Conservation (phyloP, 30 jellyfish, hydroid and myxozoan species). For the Rhopilema esculentum region DNA sequence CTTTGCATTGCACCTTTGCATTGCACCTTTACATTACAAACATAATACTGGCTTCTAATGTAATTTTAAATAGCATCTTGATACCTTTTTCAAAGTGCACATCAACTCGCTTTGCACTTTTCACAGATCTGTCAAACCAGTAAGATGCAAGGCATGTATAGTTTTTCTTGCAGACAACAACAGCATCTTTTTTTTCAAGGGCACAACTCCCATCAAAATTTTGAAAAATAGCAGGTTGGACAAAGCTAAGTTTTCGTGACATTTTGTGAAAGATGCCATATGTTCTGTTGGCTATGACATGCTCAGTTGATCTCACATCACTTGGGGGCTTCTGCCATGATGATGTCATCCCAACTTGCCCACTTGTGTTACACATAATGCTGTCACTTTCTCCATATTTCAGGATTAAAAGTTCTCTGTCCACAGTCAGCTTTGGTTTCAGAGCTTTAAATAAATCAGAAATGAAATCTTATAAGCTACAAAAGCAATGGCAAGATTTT, state of each 20-base stretch:
- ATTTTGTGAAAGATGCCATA: slow-evolving; percentile 27
- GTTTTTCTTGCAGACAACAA: slow-evolving; percentile 41
- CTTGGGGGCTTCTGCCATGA: slow-evolving; percentile 7
- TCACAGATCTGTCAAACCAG: background rate
- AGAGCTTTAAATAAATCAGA: slow-evolving; percentile 10
- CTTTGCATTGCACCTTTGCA: too few relatives aligned
- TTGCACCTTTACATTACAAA: too few relatives aligned
- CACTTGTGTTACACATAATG: slow-evolving; percentile 39
- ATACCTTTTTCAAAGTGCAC: slow-evolving; percentile 50
- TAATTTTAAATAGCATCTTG: too few relatives aligned
- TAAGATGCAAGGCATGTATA: slow-evolving; percentile 47
- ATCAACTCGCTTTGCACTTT: background rate
- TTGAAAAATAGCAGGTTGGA: background rate
- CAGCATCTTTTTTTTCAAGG: background rate
- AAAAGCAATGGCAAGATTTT: too few relatives aligned
- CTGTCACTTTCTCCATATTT: slow-evolving; percentile 5
- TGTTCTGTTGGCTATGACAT: slow-evolving; percentile 14
- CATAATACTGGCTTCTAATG: too few relatives aligned
- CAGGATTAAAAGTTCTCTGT: background rate
- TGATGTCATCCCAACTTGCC: slow-evolving; percentile 58
- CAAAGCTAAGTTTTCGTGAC: slow-evolving; percentile 9
- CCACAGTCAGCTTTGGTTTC: slow-evolving; percentile 20
- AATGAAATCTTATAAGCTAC: background rate
- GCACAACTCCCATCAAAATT: slow-evolving; percentile 20
- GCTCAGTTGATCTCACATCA: slow-evolving; percentile 12